Evolutionary conservation across 2,888 invertebrate genomes (phyloP).

Genomic region (Sphaerophoria rueppellii): DNA sequence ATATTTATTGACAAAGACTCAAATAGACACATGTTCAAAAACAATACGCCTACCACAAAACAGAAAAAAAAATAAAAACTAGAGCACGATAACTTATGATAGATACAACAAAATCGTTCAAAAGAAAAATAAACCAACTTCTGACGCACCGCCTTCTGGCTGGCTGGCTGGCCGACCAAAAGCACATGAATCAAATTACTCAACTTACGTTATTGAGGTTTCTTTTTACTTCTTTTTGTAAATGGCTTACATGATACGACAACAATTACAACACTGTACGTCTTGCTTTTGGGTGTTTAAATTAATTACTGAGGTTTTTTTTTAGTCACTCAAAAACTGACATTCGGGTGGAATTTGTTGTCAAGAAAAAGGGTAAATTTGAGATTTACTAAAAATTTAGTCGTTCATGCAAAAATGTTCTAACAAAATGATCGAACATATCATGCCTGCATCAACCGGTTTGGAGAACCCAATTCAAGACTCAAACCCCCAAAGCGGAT

Average conservation of each 20-base stretch:
- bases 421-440: too few relatives aligned
- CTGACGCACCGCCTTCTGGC: constrained; percentile 57
- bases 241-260: constrained; percentile 60
- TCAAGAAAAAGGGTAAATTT: constrained; percentile 13
- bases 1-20: constrained; percentile 57
- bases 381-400: background rate
- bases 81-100: constrained; percentile 52
- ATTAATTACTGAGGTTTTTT: constrained; percentile 49
- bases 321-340: background rate
- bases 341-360: background rate
- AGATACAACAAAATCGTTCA: constrained; percentile 36
- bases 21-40: constrained; percentile 62
- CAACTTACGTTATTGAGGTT: constrained; percentile 24
- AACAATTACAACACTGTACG: constrained; percentile 67
- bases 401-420: too few relatives aligned
- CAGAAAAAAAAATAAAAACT: constrained; percentile 44
- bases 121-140: constrained; percentile 42
- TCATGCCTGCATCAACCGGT: too few relatives aligned
- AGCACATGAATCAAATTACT: constrained; percentile 46
- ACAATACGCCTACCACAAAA: constrained; percentile 64
- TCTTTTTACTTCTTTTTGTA: constrained; percentile 17
- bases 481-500: background rate
- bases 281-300: constrained; percentile 63
- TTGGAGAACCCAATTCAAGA: background rate
- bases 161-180: constrained; percentile 48